Conservation (phyloP, 2,797 vertebrate species). For the Melopsittacus undulatus region DNA sequence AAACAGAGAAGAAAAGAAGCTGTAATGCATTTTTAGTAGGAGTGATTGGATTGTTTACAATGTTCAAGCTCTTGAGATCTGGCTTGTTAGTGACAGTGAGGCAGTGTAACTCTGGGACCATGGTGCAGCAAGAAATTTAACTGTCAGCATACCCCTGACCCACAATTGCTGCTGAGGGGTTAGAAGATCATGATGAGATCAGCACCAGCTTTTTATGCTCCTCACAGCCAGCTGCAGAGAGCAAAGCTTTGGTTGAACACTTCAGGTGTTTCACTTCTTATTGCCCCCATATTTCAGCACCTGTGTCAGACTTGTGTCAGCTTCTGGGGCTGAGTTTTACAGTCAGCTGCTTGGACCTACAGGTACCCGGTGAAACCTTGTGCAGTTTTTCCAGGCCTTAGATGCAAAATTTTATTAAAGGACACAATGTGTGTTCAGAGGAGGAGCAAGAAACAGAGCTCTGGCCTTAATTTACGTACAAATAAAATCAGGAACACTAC, state of each 20-base stretch:
- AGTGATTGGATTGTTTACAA: constrained; percentile 5
- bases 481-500: neutral
- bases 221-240: neutral
- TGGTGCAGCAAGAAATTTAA: neutral
- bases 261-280: neutral
- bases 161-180: neutral
- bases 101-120: neutral
- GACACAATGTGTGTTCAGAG: neutral
- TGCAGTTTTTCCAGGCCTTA: neutral
- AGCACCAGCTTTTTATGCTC: neutral
- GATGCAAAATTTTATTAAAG: neutral
- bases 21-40: neutral
- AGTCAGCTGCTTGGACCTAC: neutral
- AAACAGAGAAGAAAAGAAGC: neutral
- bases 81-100: neutral
- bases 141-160: neutral
- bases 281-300: neutral
- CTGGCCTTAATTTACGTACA: neutral
- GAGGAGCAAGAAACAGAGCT: neutral
- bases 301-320: neutral
- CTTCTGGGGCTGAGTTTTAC: neutral
- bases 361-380: neutral
- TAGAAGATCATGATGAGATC: neutral
- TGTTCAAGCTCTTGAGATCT: constrained; percentile 8
- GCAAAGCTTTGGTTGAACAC: neutral